These are phyloP conservation scores for Drosophila greeni DNA, from an alignment of 2,888 invertebrate species.

Conservation along the genomic window DNA sequence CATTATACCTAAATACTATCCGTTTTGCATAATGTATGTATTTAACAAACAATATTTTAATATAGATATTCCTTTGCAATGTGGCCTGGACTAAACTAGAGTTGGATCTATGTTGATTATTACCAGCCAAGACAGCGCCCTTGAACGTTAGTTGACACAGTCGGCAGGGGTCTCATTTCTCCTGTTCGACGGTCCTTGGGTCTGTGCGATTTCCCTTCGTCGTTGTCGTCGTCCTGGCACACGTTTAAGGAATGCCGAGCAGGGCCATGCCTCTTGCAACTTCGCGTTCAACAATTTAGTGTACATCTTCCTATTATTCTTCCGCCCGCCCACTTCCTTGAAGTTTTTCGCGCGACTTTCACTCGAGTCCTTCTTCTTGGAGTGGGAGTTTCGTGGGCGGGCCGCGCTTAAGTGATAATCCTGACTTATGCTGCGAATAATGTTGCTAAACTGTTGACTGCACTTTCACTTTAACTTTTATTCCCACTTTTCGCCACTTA, in stretches of 20 bases:
- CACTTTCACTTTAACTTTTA: constrained; percentile 35
- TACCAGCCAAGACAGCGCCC: constrained; percentile 45
- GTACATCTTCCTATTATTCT: constrained; percentile 33
- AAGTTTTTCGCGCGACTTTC: constrained; percentile 49
- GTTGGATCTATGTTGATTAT: constrained; percentile 19
- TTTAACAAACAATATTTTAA: not conserved
- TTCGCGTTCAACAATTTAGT: constrained; percentile 61
- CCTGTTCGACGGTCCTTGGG: constrained; percentile 10
- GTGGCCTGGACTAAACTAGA: not conserved
- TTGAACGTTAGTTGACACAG: constrained; percentile 61
- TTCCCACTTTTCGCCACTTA: constrained; percentile 8
- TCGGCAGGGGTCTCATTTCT: constrained; percentile 18
- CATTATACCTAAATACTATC: not conserved
- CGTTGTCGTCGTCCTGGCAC: constrained; percentile 27
- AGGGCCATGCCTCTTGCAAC: constrained; percentile 52
- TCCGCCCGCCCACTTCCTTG: constrained; percentile 26
- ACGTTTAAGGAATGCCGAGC: constrained; percentile 26
- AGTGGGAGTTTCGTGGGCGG: constrained; percentile 9
- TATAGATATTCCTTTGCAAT: not conserved
- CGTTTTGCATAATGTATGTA: not conserved
- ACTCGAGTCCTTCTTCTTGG: constrained; percentile 46
- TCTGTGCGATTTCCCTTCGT: constrained; percentile 23
- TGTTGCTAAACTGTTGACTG: constrained; percentile 65
- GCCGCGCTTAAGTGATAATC: constrained; percentile 66
- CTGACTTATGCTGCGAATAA: constrained; percentile 71